These are phyloP conservation scores for Cacoxenus indagator DNA, from an alignment of 2,888 invertebrate species.

Conservation along the genomic window DNA sequence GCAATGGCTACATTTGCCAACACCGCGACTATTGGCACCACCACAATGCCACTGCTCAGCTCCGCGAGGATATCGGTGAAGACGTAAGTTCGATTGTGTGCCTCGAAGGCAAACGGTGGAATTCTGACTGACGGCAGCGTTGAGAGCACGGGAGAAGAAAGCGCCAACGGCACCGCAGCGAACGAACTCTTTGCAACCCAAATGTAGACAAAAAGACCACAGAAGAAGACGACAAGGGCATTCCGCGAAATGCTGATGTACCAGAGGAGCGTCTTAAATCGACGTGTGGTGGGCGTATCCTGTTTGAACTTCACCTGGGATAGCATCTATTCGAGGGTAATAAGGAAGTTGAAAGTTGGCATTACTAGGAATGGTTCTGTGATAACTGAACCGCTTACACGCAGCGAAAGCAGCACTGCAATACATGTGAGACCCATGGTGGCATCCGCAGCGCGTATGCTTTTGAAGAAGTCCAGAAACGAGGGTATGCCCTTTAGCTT, in stretches of 20 bases:
- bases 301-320: constrained; percentile 56
- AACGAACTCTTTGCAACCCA: constrained; percentile 59
- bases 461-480: constrained; percentile 71
- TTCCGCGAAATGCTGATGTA: constrained; percentile 83
- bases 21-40: constrained; percentile 85
- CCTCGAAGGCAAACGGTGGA: constrained; percentile 77
- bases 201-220: constrained; percentile 75
- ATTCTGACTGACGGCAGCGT: constrained; percentile 79
- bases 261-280: constrained; percentile 77
- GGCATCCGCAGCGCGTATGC: constrained; percentile 76
- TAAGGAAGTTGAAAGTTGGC: neutral
- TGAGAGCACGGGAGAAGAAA: constrained; percentile 76
- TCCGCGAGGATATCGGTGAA: constrained; percentile 79
- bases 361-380: neutral
- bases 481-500: constrained; percentile 70
- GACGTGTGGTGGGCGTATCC: constrained; percentile 43
- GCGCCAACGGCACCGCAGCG: constrained; percentile 75
- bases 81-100: constrained; percentile 74
- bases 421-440: constrained; percentile 78
- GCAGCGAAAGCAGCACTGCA: constrained; percentile 75
- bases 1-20: constrained; percentile 95
- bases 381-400: constrained; percentile 73
- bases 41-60: constrained; percentile 82
- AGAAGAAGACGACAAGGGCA: constrained; percentile 80
- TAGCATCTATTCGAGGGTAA: constrained; percentile 43